Base-by-base conservation (phyloP, 2,888 invertebrate species). In the Ephialtes manifestator region DNA sequence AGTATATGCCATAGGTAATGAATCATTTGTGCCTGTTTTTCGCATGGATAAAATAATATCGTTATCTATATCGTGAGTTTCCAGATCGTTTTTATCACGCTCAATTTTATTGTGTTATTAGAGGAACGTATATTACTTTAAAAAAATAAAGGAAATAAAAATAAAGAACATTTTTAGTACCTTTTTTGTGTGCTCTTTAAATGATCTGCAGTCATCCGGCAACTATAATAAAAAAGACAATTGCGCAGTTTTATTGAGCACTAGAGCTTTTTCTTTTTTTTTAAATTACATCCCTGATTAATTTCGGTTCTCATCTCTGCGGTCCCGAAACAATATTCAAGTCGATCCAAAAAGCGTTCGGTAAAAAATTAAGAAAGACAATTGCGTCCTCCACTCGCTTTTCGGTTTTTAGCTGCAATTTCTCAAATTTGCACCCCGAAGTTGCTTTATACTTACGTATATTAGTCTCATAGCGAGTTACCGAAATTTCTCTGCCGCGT, bases 281-380 rank as follows among this genome's bases (percentile, higher is more conserved):
- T 35, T 15, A 51, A 63, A 58, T 77, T 77, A 71, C 63, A 46
- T 63, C 55, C 65, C 65, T 46, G 51, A 63, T 71, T 28, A 51
- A 51, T 68, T 58, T 18, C 39, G n/a, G 11, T 79, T 63, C 0
- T n/a, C 24, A 31, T 60, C 11, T 20, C 31, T n/a, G 39, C 18
- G 60, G 48, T 55, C 63, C 60, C 39, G 20, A 35, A 72, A 74
- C 43, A 13, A 15, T 0, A 11, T 65, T 31, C 13, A 43, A 55
- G 35, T 43, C 53, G n/a, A 83, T 76, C 2, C 20, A 35, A 35
- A 81, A 67, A 67, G 13, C 55, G 24, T 70, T 46, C 58, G 65
- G 77, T 81, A 84, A 72, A 81, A 78, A 84, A 81, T 68, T 53
- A 63, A 77, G 71, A 67, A 65, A 65, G 48, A 78, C 31, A 58